These are phyloP conservation scores for Bombus picipes DNA, from an alignment of 1,140 invertebrate species.

Conservation along the genomic window DNA sequence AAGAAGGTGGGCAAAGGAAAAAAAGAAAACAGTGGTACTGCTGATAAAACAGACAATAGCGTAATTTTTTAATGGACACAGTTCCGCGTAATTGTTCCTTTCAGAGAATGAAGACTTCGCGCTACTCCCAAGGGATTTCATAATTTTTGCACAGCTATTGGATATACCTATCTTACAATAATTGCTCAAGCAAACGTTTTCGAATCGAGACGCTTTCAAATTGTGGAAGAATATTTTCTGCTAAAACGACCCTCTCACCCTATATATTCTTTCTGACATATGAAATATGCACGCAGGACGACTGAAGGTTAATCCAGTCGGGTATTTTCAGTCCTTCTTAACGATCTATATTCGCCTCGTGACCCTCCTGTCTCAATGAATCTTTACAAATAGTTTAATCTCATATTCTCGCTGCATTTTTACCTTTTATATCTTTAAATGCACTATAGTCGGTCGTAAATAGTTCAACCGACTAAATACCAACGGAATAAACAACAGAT, in stretches of 20 bases:
- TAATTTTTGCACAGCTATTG: background rate
- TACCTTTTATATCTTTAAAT: background rate
- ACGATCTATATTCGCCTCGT: conserved; percentile 28
- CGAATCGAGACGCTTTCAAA: background rate
- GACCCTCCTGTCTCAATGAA: conserved; percentile 5
- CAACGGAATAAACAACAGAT: background rate
- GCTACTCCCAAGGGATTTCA: background rate
- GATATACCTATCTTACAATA: background rate
- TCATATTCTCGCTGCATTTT: background rate
- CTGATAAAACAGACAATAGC: conserved; percentile 15
- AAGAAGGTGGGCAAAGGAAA: background rate
- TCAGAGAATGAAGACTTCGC: background rate
- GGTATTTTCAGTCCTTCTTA: conserved; percentile 24
- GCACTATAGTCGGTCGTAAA: background rate
- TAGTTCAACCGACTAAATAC: too few relatives aligned
- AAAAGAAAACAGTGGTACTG: too few relatives aligned
- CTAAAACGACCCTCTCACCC: background rate
- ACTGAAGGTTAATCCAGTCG: conserved; percentile 29
- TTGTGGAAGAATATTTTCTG: too few relatives aligned
- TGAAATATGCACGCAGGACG: conserved; percentile 31
- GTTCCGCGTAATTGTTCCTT: conserved; percentile 29
- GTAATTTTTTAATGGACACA: conserved; percentile 45
- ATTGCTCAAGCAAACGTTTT: background rate
- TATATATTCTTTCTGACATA: background rate
- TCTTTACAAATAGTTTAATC: background rate